These are phyloP conservation scores for Merops nubicus DNA, from an alignment of 2,113 vertebrate species.

Conservation along the genomic window DNA sequence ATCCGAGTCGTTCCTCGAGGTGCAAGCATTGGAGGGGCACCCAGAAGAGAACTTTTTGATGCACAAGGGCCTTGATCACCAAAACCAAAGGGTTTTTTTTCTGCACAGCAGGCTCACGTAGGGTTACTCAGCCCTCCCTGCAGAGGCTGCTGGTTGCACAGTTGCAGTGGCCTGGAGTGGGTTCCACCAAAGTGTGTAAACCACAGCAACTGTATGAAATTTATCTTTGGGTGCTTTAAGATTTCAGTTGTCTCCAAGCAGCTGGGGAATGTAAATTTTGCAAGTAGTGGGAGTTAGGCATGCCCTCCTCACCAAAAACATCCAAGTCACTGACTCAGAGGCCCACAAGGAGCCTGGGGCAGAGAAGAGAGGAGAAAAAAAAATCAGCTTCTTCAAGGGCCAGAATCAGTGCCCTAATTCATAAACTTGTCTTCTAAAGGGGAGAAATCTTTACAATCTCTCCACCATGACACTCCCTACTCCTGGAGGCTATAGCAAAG, in stretches of 20 bases:
- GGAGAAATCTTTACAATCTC: background rate
- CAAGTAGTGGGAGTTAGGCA: background rate
- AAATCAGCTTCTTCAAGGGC: background rate
- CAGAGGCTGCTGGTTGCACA: background rate
- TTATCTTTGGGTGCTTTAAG: background rate
- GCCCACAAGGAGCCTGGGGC: background rate
- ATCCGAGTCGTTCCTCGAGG: background rate
- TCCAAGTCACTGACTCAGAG: background rate
- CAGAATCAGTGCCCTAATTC: background rate
- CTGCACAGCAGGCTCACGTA: background rate
- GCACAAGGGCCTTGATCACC: background rate
- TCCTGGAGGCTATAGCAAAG: background rate
- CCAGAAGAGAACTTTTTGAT: background rate
- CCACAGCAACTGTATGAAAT: background rate
- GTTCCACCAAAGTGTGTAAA: no score
- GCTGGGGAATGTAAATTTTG: background rate
- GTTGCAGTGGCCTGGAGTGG: background rate
- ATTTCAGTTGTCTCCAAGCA: background rate
- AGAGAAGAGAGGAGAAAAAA: background rate
- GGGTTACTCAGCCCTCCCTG: background rate
- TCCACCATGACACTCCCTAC: background rate
- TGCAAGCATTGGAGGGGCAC: rapidly evolving
- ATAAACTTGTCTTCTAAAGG: background rate
- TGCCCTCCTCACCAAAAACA: background rate
- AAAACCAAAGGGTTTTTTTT: background rate